Percentiles rank a stretch among this genome's conserved stretches.
Conservation (phyloP, 2,888 invertebrate species). For the Rugalucina vietnamica region DNA sequence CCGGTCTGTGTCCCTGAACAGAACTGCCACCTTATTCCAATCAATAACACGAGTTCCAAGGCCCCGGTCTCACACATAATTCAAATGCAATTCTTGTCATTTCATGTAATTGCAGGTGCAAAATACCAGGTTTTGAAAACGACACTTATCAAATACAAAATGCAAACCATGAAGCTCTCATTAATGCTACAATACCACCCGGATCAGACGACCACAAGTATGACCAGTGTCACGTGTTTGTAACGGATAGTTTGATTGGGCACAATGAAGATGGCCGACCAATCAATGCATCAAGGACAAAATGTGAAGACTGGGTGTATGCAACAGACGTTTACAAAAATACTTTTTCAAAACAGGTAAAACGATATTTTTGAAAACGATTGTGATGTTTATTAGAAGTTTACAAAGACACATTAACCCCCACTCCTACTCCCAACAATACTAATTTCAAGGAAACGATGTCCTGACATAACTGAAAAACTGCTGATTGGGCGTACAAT, state of each 20-base stretch:
- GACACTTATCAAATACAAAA: slow-evolving; percentile 53
- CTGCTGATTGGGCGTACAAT: too few species aligned
- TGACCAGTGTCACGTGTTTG: slow-evolving; percentile 52
- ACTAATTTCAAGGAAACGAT: too few species aligned
- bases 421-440: too few species aligned
- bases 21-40: too few species aligned
- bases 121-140: slow-evolving; percentile 46
- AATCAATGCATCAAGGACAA: slow-evolving; percentile 4
- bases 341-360: slow-evolving; percentile 64
- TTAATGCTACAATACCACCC: slow-evolving; percentile 41
- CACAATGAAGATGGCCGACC: slow-evolving; percentile 30
- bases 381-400: too few species aligned
- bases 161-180: slow-evolving; percentile 24
- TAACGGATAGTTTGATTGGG: neutral
- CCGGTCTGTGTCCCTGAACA: too few species aligned
- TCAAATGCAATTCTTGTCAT: too few species aligned
- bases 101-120: slow-evolving; percentile 49
- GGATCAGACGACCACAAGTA: slow-evolving; percentile 38
- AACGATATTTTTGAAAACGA: neutral
- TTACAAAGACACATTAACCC: too few species aligned
- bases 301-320: slow-evolving; percentile 66
- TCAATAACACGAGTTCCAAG: too few species aligned
- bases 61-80: too few species aligned
- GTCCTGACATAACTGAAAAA: too few species aligned
- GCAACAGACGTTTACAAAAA: slow-evolving; percentile 41